Evolutionary conservation across 2,888 invertebrate genomes (phyloP).

Genomic region (Drosophila kambysellisi): DNA sequence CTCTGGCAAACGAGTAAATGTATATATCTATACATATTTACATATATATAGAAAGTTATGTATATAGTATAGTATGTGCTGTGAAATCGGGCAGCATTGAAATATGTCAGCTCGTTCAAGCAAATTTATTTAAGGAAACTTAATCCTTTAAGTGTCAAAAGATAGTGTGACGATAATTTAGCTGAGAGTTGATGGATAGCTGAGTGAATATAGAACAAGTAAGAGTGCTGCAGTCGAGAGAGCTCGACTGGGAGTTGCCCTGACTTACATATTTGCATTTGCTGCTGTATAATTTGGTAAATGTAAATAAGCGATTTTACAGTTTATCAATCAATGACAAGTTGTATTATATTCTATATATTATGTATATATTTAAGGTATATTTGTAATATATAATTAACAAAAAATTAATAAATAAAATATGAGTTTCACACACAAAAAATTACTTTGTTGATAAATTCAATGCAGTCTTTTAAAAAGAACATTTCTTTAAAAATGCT

Average conservation of each 20-base stretch:
- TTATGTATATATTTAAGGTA: too few relatives aligned
- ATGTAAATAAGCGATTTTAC: neutral
- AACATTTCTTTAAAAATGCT: too few relatives aligned
- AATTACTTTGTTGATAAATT: too few relatives aligned
- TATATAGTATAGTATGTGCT: conserved; percentile 1
- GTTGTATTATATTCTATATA: too few relatives aligned
- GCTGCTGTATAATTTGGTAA: neutral
- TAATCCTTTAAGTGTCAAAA: neutral
- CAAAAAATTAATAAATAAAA: too few relatives aligned
- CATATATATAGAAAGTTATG: neutral
- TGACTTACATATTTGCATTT: neutral
- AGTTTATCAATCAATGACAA: fast-evolving
- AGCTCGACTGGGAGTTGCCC: neutral
- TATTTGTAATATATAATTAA: too few relatives aligned
- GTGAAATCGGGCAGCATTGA: neutral
- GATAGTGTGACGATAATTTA: neutral
- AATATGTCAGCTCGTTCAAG: neutral
- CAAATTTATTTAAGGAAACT: conserved; percentile 5
- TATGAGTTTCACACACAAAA: too few relatives aligned
- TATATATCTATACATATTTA: neutral
- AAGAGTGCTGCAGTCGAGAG: neutral
- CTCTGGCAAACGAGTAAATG: neutral
- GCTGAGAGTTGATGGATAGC: neutral
- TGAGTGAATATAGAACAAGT: neutral
- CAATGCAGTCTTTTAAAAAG: too few relatives aligned